Base-by-base conservation (phyloP, 2,888 invertebrate species). In the Acronicta aceris region DNA sequence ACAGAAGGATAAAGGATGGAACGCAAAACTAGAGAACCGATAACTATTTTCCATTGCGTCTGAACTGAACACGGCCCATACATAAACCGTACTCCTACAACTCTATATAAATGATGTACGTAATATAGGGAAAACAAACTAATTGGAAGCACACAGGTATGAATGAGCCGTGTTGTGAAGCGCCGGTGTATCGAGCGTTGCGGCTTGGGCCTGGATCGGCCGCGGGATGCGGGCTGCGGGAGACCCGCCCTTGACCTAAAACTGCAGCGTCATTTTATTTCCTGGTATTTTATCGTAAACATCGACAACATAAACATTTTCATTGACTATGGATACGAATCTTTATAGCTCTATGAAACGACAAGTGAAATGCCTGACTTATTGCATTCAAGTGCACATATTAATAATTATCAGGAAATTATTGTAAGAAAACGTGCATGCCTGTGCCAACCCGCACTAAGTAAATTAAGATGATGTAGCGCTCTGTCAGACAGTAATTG, bases 201-300 rank as follows among this genome's bases (percentile, higher is more conserved):
- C 50, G 56, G 27, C 25, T 40, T 38, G 12, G 40, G 51, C 17
- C 48, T 40, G 40, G 25, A 45, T 27, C 38, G 30, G 5, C 13
- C 4, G 17, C 4, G 27, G 42, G 45, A 15, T 33, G 63, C 21
- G 30, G 40, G 13, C 48, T 33, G 55, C 55, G 55, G 25, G 50
- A 61, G 52, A 55, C 25, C 54, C 66, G 66, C 49, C 70, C 70
- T 70, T 70, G 70, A 71, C 70, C 70, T 30, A 66, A 59, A 54
- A 69, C 54, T 69, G 59, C 70, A 59, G 15, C 49, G 40, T 57
- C 70, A 56, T 50, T 21, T 43, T 65, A 65, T 69, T 59, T 59
- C 49, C 42, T 10, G 55, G 47, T 56, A 43, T 46, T 51, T 52
- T 42, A 46, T 58, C 43, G 54, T 53, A 40, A 59, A 56, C 6